Evolutionary conservation across 2,888 invertebrate genomes (phyloP).

Genomic region (Archips xylosteana): DNA sequence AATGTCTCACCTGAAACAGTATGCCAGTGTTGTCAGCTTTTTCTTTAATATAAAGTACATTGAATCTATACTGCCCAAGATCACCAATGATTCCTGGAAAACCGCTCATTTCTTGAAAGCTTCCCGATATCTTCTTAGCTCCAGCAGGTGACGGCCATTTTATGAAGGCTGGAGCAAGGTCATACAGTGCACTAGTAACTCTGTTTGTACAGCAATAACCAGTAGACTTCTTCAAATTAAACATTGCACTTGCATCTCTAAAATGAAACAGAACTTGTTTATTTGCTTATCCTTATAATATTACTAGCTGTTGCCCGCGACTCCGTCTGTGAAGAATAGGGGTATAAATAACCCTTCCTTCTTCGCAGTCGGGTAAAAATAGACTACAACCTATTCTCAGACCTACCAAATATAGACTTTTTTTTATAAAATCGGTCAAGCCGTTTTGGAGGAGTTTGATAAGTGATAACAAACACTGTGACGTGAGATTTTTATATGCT

Average conservation of each 20-base stretch:
- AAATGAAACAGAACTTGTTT: not conserved
- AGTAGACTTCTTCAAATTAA: constrained; percentile 17
- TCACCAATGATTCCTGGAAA: constrained; percentile 7
- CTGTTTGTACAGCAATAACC: constrained; percentile 16
- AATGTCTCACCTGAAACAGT: not conserved
- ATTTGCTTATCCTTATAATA: not conserved
- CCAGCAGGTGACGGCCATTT: constrained; percentile 16
- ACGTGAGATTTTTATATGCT: too few species aligned
- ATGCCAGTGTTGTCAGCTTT: not conserved
- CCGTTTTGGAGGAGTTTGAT: too few species aligned
- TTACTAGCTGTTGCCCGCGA: too few species aligned
- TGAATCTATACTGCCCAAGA: not conserved
- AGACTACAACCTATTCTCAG: too few species aligned
- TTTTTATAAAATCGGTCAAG: too few species aligned
- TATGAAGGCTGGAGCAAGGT: constrained; percentile 6
- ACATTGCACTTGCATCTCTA: constrained; percentile 9
- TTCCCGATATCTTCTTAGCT: not conserved
- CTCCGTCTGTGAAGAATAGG: too few species aligned
- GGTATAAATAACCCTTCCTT: too few species aligned
- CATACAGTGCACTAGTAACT: constrained; percentile 1
- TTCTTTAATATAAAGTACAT: not conserved
- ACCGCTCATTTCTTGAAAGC: not conserved
- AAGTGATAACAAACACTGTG: too few species aligned
- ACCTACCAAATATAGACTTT: too few species aligned
- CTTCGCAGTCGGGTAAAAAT: too few species aligned